These are phyloP conservation scores for Punctoribates punctum DNA, from an alignment of 2,888 invertebrate species.

Conservation along the genomic window DNA sequence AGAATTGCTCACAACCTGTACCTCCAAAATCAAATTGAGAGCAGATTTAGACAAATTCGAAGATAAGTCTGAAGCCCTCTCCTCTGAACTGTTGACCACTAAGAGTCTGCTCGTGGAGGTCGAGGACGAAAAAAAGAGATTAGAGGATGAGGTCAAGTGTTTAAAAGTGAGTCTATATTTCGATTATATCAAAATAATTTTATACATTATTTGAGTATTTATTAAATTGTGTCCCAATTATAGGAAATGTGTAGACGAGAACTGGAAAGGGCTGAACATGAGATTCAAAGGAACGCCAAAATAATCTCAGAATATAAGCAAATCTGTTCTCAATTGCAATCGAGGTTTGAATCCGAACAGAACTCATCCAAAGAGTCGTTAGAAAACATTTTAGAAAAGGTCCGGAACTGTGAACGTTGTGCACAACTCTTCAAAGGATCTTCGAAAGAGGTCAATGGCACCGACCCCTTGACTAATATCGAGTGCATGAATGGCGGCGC, in stretches of 20 bases:
- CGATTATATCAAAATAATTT: not conserved
- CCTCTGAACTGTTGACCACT: conserved; percentile 54
- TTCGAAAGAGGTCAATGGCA: conserved; percentile 41
- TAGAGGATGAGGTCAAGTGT: conserved; percentile 63
- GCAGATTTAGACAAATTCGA: conserved; percentile 53
- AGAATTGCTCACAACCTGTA: conserved; percentile 59
- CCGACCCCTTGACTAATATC: not conserved
- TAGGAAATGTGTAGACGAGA: conserved; percentile 69
- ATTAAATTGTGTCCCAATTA: too few species aligned
- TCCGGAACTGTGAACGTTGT: conserved; percentile 45
- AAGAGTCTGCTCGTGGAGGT: conserved; percentile 61
- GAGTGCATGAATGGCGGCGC: conserved; percentile 2
- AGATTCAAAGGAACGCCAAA: conserved; percentile 64
- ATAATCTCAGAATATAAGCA: conserved; percentile 90
- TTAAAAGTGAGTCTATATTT: conserved; percentile 46
- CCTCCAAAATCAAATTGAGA: conserved; percentile 58
- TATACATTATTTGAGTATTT: too few species aligned
- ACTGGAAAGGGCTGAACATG: conserved; percentile 68
- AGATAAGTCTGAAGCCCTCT: conserved; percentile 55
- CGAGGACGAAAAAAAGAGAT: conserved; percentile 67
- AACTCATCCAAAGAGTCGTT: conserved; percentile 60
- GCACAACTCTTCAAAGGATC: conserved; percentile 35
- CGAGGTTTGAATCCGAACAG: conserved; percentile 76
- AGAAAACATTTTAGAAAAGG: conserved; percentile 59
- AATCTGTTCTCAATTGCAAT: conserved; percentile 66